Conservation (phyloP, 37 sponge, comb jelly and placozoan species). For the Spongilla lacustris region DNA sequence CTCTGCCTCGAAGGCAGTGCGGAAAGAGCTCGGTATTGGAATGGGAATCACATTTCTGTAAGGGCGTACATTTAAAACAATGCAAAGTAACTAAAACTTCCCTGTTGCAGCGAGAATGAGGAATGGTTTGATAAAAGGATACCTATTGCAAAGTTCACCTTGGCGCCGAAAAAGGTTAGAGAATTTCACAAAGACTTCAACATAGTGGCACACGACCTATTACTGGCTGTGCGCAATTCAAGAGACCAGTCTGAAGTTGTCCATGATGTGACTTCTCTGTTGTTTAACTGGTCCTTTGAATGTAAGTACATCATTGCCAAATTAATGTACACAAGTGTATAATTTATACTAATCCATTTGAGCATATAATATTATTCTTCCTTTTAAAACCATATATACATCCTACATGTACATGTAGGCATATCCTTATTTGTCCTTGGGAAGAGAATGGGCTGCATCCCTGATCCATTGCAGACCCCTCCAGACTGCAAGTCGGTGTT, state of each 20-base stretch:
- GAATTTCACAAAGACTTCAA: conserved; percentile 41
- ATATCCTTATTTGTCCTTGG: conserved; percentile 28
- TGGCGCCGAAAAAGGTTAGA: conserved; percentile 28
- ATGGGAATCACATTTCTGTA: not conserved
- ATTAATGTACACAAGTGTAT: too few species aligned
- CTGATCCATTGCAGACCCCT: not conserved
- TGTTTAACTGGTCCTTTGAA: conserved; percentile 68
- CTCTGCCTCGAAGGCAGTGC: not conserved
- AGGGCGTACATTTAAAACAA: too few species aligned
- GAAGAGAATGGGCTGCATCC: conserved; percentile 34
- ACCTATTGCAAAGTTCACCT: conserved; percentile 62
- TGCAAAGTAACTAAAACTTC: too few species aligned
- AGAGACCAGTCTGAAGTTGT: not conserved
- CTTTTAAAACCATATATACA: too few species aligned
- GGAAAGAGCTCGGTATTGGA: not conserved
- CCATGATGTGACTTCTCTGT: conserved; percentile 15
- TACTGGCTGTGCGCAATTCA: not conserved
- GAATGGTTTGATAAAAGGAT: conserved; percentile 42
- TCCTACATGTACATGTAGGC: not conserved
- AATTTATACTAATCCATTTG: too few species aligned
- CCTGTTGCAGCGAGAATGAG: conserved; percentile 41
- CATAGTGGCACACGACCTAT: conserved; percentile 31
- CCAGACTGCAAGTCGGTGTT: conserved; percentile 30
- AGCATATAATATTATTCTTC: too few species aligned
- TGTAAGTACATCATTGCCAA: conserved; percentile 13